Evolutionary conservation across 2,797 vertebrate genomes (phyloP), one percentile per base, ranked within the genome.

Genomic region (Oophaga sylvatica): DNA sequence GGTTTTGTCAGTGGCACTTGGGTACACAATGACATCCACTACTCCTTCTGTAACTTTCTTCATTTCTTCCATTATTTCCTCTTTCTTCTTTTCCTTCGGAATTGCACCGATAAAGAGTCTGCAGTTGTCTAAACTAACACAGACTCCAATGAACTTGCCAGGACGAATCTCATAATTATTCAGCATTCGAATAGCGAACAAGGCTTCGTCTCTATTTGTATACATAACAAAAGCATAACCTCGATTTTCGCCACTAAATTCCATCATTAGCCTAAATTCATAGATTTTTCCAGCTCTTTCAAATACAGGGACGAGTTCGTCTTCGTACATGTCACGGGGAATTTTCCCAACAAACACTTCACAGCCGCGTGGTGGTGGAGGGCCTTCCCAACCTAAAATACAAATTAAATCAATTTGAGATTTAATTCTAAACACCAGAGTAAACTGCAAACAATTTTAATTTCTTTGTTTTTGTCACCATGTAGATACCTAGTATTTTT

Each of bases 331-430:
- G 92, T 99, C 97, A 91, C 98, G 94, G 83, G 98, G 98, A 91
- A 99, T 97, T 95, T 98, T 99, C 84, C 98, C 98, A 91, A 99
- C 97, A 77, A 99, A 99, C 85, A 99, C 97, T 94, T 99, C 98
- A 92, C 97, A 98, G 85, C 97, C 97, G 84, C 96, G 96, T 20
- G 97, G 97, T 0, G 98, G 98, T 26, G 96, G 92, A 6, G 96
- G 95, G 16, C 98, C 97, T 91, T 97, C 95, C 98, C 98, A 99
- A 76, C 94, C 98, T 99, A 91, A 85, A 90, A 92, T 5, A 67
- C 16, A 15, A 31, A 59, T 3, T 1, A 70, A 31, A 70, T 70
- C 12, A 26, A 26, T 26, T 77, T 7, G 56, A 5, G 53, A 48
- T 75, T 22, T 48, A 20, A 75, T 17, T 2, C 19, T 17, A 62